Percentiles rank a stretch among this genome's conserved stretches.
Conservation (phyloP, 1,140 invertebrate species). For the Brachionus manjavacas region DNA sequence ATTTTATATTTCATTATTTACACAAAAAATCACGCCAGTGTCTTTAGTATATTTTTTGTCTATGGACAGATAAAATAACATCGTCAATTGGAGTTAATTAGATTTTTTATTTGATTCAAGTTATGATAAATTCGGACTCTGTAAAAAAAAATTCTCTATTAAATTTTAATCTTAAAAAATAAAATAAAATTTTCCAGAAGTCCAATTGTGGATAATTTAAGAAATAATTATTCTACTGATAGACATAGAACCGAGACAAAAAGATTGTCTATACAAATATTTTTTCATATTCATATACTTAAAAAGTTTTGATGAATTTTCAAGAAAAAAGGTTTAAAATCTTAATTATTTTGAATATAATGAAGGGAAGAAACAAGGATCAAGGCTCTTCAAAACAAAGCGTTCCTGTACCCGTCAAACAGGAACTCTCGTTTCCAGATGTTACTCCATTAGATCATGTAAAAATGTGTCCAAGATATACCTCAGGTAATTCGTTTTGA, state of each 20-base stretch:
- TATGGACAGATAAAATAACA: too few species aligned
- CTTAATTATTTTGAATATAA: neutral
- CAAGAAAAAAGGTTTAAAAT: neutral
- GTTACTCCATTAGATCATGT: conserved; percentile 55
- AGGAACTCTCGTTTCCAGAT: conserved; percentile 53
- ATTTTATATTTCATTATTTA: too few species aligned
- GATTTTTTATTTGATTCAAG: too few species aligned
- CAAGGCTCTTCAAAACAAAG: neutral
- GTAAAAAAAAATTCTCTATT: too few species aligned
- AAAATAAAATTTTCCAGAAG: too few species aligned
- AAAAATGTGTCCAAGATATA: conserved; percentile 52
- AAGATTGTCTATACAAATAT: neutral
- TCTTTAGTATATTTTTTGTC: too few species aligned
- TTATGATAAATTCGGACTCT: too few species aligned
- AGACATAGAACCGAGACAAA: neutral
- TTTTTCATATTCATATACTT: neutral
- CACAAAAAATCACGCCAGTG: too few species aligned
- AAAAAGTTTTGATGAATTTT: neutral
- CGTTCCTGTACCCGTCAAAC: neutral
- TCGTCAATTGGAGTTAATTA: too few species aligned
- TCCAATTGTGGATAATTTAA: neutral
- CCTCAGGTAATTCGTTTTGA: conserved; percentile 48
- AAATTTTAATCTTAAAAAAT: too few species aligned
- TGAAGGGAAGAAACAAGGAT: conserved; percentile 27
- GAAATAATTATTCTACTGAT: neutral